These are phyloP conservation scores for Mellivora capensis DNA, from an alignment of 2,113 vertebrate species.

Conservation along the genomic window DNA sequence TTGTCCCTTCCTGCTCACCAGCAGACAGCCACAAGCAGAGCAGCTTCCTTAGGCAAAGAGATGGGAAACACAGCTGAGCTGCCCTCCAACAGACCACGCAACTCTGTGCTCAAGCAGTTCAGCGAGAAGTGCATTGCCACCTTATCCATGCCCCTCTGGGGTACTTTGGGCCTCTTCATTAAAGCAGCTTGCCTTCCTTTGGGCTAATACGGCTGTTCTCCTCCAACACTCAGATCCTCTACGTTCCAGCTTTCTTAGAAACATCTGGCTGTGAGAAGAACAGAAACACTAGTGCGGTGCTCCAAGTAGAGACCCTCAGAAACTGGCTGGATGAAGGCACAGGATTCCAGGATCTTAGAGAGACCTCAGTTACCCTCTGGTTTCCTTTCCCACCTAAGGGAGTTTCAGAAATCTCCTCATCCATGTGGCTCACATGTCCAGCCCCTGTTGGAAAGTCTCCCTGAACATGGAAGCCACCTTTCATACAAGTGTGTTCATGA, in stretches of 20 bases:
- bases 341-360: neutral
- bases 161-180: neutral
- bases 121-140: neutral
- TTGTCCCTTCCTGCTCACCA: neutral
- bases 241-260: neutral
- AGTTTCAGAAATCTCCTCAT: neutral
- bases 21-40: neutral
- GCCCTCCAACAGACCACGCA: too few species aligned
- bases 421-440: neutral
- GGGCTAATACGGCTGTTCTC: neutral
- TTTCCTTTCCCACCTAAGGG: neutral
- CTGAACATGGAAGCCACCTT: neutral
- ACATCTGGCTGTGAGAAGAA: neutral
- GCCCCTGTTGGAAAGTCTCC: neutral
- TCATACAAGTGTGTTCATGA: neutral
- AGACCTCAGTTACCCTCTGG: neutral
- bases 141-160: neutral
- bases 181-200: neutral
- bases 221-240: too few species aligned
- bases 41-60: neutral
- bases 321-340: neutral
- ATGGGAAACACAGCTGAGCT: neutral
- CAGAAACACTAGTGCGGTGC: neutral
- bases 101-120: neutral
- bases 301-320: neutral